phyloP scores from a whole-genome alignment of 2,113 vertebrate species.

The Sclerurus mexicanus region DNA sequence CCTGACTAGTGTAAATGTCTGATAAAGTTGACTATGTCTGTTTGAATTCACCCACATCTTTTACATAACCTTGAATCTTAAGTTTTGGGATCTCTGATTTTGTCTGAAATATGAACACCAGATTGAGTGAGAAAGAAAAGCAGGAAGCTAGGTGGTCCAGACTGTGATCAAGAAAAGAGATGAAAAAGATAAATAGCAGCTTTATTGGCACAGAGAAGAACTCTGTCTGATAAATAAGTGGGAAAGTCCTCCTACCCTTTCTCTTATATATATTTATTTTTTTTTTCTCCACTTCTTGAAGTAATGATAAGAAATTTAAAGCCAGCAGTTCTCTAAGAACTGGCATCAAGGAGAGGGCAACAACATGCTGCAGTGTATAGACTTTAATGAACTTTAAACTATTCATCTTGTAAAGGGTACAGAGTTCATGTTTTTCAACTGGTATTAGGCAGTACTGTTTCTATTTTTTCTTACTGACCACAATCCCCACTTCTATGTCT shows the following conservation, averaged over 20 bases:
- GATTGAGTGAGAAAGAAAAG: not conserved
- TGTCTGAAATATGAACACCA: not conserved
- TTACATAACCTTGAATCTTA: not conserved
- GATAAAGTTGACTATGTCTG: not conserved
- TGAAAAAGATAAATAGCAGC: not conserved
- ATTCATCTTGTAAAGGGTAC: not conserved
- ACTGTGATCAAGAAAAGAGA: not conserved
- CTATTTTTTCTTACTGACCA: not conserved
- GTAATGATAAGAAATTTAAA: not conserved
- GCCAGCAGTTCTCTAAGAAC: not conserved
- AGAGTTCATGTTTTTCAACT: not conserved
- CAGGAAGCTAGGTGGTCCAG: not conserved
- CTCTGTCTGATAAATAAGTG: not conserved
- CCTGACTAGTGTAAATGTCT: not conserved
- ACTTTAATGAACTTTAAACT: not conserved
- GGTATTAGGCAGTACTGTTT: not conserved
- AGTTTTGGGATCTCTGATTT: not conserved
- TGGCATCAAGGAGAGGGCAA: not conserved
- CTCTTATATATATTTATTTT: not conserved
- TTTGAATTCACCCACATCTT: not conserved
- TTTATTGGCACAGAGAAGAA: not conserved
- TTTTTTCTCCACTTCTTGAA: not conserved
- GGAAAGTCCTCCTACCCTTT: not conserved
- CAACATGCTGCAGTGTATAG: not conserved
- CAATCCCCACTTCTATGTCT: not conserved